A percentile compares a stretch with the other conserved stretches of the same genome.
phyloP scores from a whole-genome alignment of 2,888 invertebrate genomes.

The Lamproptera curius region DNA sequence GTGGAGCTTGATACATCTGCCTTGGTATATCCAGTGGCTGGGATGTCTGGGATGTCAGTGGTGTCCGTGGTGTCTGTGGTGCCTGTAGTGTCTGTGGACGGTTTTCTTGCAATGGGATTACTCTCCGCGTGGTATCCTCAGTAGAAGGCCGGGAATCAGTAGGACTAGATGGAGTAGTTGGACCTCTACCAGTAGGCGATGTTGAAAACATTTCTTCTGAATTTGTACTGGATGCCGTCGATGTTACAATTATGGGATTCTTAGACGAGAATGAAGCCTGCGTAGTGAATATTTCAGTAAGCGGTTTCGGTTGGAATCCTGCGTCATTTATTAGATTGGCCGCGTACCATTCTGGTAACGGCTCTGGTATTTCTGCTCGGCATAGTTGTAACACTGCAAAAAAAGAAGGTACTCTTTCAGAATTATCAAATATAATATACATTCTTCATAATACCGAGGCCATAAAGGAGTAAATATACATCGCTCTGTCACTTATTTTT shows the following conservation, averaged over 20 bases:
- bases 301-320: slow-evolving; percentile 55
- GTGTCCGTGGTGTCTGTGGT: neutral
- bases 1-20: slow-evolving; percentile 7
- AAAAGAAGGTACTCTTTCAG: neutral
- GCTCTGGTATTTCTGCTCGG: slow-evolving; percentile 53
- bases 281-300: slow-evolving; percentile 62
- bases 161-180: neutral
- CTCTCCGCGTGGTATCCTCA: slow-evolving; percentile 10
- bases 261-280: slow-evolving; percentile 46
- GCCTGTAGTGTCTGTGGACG: neutral
- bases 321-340: slow-evolving; percentile 63
- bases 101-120: slow-evolving; percentile 3
- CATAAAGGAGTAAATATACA: too few species aligned
- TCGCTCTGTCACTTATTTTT: too few species aligned
- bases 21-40: neutral
- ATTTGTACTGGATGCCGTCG: slow-evolving; percentile 17
- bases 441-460: too few species aligned
- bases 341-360: slow-evolving; percentile 58
- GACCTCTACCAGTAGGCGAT: slow-evolving; percentile 14
- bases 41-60: neutral
- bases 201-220: slow-evolving; percentile 9
- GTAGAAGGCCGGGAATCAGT: slow-evolving; percentile 16
- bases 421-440: too few species aligned
- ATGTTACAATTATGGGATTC: slow-evolving; percentile 44
- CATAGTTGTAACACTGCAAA: slow-evolving; percentile 67